Conservation (phyloP, 2,113 vertebrate species). For the Ardeotis arabs region DNA sequence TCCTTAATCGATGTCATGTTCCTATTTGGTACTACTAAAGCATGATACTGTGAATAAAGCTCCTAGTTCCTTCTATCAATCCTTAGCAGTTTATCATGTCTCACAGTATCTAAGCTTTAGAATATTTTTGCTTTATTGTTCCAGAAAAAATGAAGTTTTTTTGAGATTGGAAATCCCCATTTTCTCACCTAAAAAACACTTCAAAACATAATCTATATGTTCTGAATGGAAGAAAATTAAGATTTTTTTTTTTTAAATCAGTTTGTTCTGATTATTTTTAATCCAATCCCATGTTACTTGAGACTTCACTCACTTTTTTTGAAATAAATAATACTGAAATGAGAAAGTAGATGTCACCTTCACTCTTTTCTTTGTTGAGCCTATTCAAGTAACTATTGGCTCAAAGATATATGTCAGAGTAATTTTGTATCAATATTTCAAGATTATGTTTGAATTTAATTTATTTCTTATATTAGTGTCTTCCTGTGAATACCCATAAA, state of each 20-base stretch:
- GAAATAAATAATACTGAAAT: too few species aligned
- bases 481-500: not conserved
- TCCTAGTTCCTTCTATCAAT: not conserved
- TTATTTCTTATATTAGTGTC: not conserved
- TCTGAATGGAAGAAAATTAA: not conserved
- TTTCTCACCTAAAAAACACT: not conserved
- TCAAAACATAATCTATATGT: not conserved
- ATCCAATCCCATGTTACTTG: not conserved
- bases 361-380: not conserved
- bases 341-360: too few species aligned
- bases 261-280: not conserved
- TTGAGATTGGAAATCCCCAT: not conserved
- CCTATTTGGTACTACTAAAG: not conserved
- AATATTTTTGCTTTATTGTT: not conserved
- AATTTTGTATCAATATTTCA: not conserved
- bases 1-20: not conserved
- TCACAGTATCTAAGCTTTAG: not conserved
- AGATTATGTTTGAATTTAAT: not conserved
- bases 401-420: not conserved
- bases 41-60: not conserved
- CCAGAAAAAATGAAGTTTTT: not conserved
- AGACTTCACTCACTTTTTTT: not conserved
- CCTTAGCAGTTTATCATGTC: not conserved
- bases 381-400: not conserved
- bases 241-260: not conserved